A percentile compares a stretch with the other conserved stretches of the same genome.
Conservation (phyloP, 2,113 vertebrate species). For the Triplophysa dalaica region DNA sequence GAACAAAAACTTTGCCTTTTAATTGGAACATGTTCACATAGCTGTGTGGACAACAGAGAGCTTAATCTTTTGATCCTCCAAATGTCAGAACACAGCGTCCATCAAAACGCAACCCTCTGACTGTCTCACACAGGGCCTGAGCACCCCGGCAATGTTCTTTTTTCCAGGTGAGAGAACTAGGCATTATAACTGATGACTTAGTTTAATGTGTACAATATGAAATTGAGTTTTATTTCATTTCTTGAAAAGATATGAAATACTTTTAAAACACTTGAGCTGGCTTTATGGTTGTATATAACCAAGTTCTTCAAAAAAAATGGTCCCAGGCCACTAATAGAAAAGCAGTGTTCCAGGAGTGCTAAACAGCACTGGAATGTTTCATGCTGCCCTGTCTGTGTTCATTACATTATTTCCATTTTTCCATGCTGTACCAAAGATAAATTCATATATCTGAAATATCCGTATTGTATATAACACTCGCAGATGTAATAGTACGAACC, state of each 20-base stretch:
- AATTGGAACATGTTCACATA: conserved; percentile 43
- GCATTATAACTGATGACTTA: background rate
- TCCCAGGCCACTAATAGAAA: too few relatives aligned
- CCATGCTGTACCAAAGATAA: too few relatives aligned
- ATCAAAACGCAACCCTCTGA: conserved; percentile 21
- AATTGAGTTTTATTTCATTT: background rate
- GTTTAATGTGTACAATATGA: background rate
- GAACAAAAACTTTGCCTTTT: conserved; percentile 38
- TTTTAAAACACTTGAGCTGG: too few relatives aligned
- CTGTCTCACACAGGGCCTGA: background rate
- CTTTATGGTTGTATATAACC: too few relatives aligned
- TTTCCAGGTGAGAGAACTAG: background rate
- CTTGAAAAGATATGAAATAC: background rate
- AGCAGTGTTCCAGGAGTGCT: too few relatives aligned
- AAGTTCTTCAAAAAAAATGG: too few relatives aligned
- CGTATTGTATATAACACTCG: too few relatives aligned
- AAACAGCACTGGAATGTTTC: too few relatives aligned
- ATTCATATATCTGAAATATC: too few relatives aligned
- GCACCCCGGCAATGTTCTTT: background rate
- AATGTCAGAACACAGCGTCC: conserved; percentile 42
- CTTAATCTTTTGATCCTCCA: conserved; percentile 52
- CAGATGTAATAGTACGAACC: too few relatives aligned
- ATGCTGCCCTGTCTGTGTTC: too few relatives aligned
- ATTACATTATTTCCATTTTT: too few relatives aligned
- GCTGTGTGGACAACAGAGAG: conserved; percentile 34